Conservation (phyloP, 2,888 invertebrate species). For the Plagodis dolabraria region DNA sequence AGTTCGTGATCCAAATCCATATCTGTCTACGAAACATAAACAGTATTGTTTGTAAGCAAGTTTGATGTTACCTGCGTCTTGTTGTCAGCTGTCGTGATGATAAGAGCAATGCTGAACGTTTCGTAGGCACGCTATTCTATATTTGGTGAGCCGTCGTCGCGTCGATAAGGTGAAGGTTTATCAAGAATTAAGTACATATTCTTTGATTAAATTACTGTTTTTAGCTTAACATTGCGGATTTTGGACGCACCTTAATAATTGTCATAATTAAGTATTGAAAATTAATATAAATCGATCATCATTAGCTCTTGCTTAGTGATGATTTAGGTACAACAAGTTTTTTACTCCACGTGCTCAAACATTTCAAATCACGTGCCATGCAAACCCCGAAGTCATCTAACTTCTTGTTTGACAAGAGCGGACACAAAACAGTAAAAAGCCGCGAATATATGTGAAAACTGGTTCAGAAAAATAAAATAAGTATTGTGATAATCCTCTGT, state of each 20-base stretch:
- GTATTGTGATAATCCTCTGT: too few species aligned
- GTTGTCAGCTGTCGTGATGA: constrained; percentile 42
- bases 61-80: constrained; percentile 17
- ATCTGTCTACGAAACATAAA: constrained; percentile 19
- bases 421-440: too few species aligned
- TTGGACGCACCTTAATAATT: constrained; percentile 5
- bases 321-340: constrained; percentile 1
- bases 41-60: constrained; percentile 31
- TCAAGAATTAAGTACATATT: constrained; percentile 40
- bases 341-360: background rate
- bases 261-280: background rate
- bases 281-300: constrained; percentile 6
- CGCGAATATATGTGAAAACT: too few species aligned
- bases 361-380: too few species aligned
- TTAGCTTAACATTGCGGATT: constrained; percentile 5
- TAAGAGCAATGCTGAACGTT: constrained; percentile 48
- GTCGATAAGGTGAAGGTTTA: constrained; percentile 73
- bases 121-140: constrained; percentile 54
- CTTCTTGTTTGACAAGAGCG: too few species aligned
- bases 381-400: too few species aligned
- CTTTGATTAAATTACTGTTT: constrained; percentile 10
- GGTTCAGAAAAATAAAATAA: too few species aligned
- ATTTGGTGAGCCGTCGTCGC: constrained; percentile 60
- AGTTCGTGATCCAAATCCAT: constrained; percentile 11
- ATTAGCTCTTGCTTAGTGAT: constrained; percentile 3